Base-by-base conservation (phyloP, 2,888 invertebrate genomes). In the Fragum sueziense region DNA sequence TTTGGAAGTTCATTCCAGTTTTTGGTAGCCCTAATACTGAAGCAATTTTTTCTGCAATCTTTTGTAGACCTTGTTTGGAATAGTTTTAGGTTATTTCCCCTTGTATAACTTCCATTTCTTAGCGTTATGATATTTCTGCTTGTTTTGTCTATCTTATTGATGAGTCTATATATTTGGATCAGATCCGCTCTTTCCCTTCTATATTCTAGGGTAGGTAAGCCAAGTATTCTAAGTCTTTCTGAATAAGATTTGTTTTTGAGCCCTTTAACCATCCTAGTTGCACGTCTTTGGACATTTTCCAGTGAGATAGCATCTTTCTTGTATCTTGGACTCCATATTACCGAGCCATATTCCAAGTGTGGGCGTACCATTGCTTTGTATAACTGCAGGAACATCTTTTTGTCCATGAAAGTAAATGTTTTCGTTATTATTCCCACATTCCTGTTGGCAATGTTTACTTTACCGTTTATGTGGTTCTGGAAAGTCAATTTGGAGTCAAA, bases 301-400 rank as follows among this genome's bases (percentile, higher is more conserved):
- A 75, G n/a, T 20, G 54, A 20, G 20, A 54, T 41, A 6, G n/a
- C 27, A 25, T 72, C 27, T 17, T 68, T 74, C 37, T 75, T 68
- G 9, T 67, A n/a, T 61, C 57, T 57, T 61, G 75, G 75, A 17
- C 47, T 69, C 62, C 54, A 75, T 22, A 75, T 33, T 6, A 52
- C 25, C 7, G 69, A 69, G 3, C 59, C 79, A 68, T 79, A 75
- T 68, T 75, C 71, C 2, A 75, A 25, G 17, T 75, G 61, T 2
- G 75, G 70, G 29, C 75, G 41, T n/a, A 75, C 52, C 17, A 75
- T 29, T 0, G 71, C 57, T 52, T 75, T 79, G 54, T 75, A 71
- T 20, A 75, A 41, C 22, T n/a, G 47, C 9, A 74, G 29, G 25
- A 79, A 68, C 62, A 68, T 65, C 6, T 51, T 17, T 62, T 68